Base-by-base conservation (phyloP, 2,888 invertebrate genomes). In the Pegoplata infirma region DNA sequence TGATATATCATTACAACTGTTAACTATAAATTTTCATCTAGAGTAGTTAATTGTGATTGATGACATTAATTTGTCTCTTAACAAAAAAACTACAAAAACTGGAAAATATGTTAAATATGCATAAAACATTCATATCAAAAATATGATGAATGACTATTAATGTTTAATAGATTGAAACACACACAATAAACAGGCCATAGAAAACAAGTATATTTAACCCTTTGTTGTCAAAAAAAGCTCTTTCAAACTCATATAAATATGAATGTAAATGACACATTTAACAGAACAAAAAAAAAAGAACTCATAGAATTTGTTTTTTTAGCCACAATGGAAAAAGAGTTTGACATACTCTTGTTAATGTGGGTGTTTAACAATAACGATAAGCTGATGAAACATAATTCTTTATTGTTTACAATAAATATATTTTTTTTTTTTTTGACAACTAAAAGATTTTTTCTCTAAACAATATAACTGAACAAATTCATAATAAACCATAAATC, bases 21-120 rank as follows among this genome's bases (percentile, higher is more conserved):
- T n/a, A 40, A 72, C 8, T n/a, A 72, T 72, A 67, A 72, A 72
- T 77, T 49, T 72, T 40, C 53, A 71, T 72, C 58, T 72, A 71
- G 72, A 76, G 32, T 56, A 17, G 69, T 80, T 81, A 82, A 82
- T 82, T 81, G 80, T 81, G 81, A 82, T 82, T 81, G 82, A 82
- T 82, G 82, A 81, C 78, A 80, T 78, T 77, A 80, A 81, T 82
- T 82, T 82, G 80, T 82, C 81, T 80, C 56, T 79, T 47, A 32
- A 36, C 7, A 40, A 40, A n/a, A 40, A 40, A 3, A 5, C 3
- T 5, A 25, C 3, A 6, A 25, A 25, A 44, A 61, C 28, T 28
- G 28, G 25, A 61, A 16, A 49, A 16, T 23, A 55, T 56, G 46
- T 68, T 46, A 46, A 56, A 68, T 21, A 68, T 58, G 25, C 56